A percentile compares a stretch with the other conserved stretches of the same genome.
Evolutionary conservation across 2,113 vertebrate genomes (phyloP).

Genomic region (Ceratotherium simum): DNA sequence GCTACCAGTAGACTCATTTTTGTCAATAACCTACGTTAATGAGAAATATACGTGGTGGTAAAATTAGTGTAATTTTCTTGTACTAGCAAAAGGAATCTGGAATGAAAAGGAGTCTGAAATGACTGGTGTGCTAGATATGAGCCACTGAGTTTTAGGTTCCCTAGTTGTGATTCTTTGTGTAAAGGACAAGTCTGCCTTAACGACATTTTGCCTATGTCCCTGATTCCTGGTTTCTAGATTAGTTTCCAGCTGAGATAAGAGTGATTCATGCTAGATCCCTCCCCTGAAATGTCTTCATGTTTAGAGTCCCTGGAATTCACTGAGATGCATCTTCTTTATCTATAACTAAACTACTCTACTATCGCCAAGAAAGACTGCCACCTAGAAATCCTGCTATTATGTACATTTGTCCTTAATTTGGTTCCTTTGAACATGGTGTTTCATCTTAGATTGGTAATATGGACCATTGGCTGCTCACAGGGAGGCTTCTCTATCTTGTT

Average conservation of each 20-base stretch:
- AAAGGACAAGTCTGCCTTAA: background rate
- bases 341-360: background rate
- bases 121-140: background rate
- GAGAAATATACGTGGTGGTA: background rate
- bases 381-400: background rate
- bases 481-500: background rate
- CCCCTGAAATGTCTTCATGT: background rate
- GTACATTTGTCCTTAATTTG: background rate
- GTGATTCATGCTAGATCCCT: background rate
- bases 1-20: background rate
- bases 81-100: background rate
- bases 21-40: background rate
- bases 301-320: background rate
- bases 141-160: background rate
- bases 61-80: background rate
- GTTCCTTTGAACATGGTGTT: background rate
- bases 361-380: background rate
- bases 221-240: background rate
- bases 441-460: background rate
- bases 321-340: background rate
- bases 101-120: background rate
- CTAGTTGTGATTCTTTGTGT: background rate
- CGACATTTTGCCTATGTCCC: background rate
- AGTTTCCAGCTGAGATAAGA: background rate
- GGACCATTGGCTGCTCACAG: background rate